phyloP scores from a whole-genome alignment of 2,888 invertebrate species.

The Harpalus rubripes region DNA sequence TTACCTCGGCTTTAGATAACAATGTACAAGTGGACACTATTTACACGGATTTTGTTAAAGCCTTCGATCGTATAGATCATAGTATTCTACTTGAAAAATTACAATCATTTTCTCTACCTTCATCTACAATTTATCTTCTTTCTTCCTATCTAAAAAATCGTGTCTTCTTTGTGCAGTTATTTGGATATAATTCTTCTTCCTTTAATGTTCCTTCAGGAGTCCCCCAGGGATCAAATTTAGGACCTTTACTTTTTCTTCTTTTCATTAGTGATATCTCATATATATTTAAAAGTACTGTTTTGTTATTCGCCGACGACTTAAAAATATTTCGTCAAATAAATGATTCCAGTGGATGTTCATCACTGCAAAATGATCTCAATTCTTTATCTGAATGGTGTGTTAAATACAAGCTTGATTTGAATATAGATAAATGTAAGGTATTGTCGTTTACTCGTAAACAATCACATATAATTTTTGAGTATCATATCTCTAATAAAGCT shows the following conservation, averaged over 20 bases:
- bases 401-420: background rate
- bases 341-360: background rate
- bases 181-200: background rate
- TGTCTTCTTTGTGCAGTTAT: too few species aligned
- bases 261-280: background rate
- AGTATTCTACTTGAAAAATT: too few species aligned
- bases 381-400: background rate
- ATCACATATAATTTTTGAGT: background rate
- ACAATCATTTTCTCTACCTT: too few species aligned
- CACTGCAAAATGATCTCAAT: background rate
- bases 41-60: too few species aligned
- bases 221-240: background rate
- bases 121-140: too few species aligned
- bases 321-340: background rate
- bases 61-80: too few species aligned
- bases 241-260: background rate
- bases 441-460: constrained; percentile 4
- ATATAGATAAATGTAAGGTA: constrained; percentile 3
- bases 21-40: too few species aligned
- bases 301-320: background rate
- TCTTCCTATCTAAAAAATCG: too few species aligned
- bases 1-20: too few species aligned
- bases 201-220: background rate
- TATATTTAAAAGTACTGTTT: background rate
- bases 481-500: too few species aligned